Evolutionary conservation across 2,888 invertebrate genomes (phyloP).

Genomic region (Strigamia maritima): DNA sequence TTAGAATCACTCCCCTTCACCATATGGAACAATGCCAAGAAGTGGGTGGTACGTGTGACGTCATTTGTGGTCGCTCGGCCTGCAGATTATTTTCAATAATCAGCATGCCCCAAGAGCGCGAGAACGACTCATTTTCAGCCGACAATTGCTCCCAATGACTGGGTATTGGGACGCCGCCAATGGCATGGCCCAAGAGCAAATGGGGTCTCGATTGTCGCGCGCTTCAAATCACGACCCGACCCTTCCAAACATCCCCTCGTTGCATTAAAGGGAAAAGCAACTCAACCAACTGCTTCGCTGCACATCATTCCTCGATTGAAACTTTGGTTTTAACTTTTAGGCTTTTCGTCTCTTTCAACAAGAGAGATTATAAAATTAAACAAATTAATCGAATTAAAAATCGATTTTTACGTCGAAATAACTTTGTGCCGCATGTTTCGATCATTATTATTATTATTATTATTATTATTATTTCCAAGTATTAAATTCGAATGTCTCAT

Average conservation of each 20-base stretch:
- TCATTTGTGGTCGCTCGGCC: constrained; percentile 32
- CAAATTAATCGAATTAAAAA: neutral
- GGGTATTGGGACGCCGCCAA: constrained; percentile 32
- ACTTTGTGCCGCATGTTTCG: neutral
- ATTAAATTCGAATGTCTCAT: neutral
- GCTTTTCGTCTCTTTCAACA: neutral
- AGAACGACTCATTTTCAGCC: constrained; percentile 19
- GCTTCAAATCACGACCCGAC: constrained; percentile 32
- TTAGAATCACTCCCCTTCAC: constrained; percentile 25
- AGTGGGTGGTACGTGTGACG: constrained; percentile 25
- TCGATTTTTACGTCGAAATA: too few species aligned
- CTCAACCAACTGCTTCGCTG: neutral
- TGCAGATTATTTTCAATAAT: constrained; percentile 32
- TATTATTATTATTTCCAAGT: neutral
- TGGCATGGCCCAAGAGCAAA: constrained; percentile 31
- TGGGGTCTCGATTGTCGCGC: constrained; percentile 32
- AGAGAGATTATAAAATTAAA: neutral
- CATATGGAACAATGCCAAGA: constrained; percentile 28
- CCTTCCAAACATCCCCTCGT: constrained; percentile 18
- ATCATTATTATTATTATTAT: too few species aligned
- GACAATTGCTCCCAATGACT: constrained; percentile 34
- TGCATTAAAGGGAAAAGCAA: constrained; percentile 31
- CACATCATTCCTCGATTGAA: constrained; percentile 9
- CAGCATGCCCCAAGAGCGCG: constrained; percentile 27
- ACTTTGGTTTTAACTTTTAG: neutral